A percentile compares a stretch with the other conserved stretches of the same genome.
These are phyloP conservation scores for Hypena proboscidalis DNA, from an alignment of 2,888 invertebrate species.

Conservation along the genomic window DNA sequence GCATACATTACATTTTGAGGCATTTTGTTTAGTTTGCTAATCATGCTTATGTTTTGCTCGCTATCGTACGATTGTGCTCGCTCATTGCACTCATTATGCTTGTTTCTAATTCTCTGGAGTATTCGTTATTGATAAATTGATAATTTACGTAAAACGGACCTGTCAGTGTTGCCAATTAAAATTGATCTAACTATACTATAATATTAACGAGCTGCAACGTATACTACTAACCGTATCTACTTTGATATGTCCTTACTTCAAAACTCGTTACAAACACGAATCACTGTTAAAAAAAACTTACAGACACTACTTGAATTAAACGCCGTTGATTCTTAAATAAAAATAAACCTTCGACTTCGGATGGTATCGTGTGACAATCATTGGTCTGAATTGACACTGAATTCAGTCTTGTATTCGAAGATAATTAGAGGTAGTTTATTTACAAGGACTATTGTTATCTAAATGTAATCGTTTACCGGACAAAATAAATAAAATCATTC, in stretches of 20 bases:
- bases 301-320: slow-evolving; percentile 10
- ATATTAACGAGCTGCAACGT: slow-evolving; percentile 23
- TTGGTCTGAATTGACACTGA: slow-evolving; percentile 82
- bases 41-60: too few species aligned
- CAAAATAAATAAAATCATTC: slow-evolving; percentile 14
- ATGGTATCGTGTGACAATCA: slow-evolving; percentile 44
- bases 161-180: slow-evolving; percentile 6
- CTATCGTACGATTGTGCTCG: too few species aligned
- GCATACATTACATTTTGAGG: too few species aligned
- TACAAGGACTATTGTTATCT: slow-evolving; percentile 58
- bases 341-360: slow-evolving; percentile 35
- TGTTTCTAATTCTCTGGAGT: too few species aligned
- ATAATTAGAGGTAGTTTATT: slow-evolving; percentile 76
- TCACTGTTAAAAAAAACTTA: slow-evolving; percentile 9
- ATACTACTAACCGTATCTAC: slow-evolving; percentile 26
- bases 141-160: slow-evolving; percentile 1
- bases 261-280: slow-evolving; percentile 26
- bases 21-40: too few species aligned
- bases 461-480: slow-evolving; percentile 22
- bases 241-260: slow-evolving; percentile 44
- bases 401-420: slow-evolving; percentile 82
- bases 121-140: too few species aligned
- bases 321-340: slow-evolving; percentile 22
- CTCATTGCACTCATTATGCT: too few species aligned
- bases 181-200: slow-evolving; percentile 21